Percentiles rank a stretch among this genome's conserved stretches.
Conservation (phyloP, 2,888 invertebrate species). For the Gymnosoma rotundatum region DNA sequence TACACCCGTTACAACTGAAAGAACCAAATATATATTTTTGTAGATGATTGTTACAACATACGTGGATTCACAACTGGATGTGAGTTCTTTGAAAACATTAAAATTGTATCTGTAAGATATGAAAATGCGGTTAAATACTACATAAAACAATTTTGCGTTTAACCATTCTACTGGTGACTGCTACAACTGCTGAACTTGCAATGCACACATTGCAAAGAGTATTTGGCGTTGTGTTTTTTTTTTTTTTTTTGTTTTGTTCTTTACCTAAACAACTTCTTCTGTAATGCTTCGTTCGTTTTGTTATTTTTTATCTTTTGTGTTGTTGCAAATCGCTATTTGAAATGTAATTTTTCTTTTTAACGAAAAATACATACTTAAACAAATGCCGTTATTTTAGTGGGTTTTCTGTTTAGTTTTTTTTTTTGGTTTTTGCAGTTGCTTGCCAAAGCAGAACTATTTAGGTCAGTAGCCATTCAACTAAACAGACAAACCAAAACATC, state of each 20-base stretch:
- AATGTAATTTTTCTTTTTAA: constrained; percentile 20
- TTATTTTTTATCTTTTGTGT: no score
- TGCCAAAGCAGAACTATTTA: constrained; percentile 75
- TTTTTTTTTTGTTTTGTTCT: constrained; percentile 22
- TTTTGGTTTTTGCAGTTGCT: constrained; percentile 35
- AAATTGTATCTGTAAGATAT: constrained; percentile 71
- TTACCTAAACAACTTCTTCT: constrained; percentile 18
- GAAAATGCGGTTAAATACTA: constrained; percentile 76
- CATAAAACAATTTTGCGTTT: constrained; percentile 60
- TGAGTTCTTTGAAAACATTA: constrained; percentile 42
- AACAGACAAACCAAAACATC: constrained; percentile 45
- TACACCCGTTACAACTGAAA: no score
- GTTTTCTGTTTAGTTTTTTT: constrained; percentile 14
- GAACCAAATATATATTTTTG: background rate
- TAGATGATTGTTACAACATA: constrained; percentile 11
- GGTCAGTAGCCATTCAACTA: constrained; percentile 75
- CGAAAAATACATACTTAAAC: constrained; percentile 65
- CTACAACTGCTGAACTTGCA: constrained; percentile 52
- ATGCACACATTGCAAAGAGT: constrained; percentile 27
- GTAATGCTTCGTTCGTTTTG: constrained; percentile 10
- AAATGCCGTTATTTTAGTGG: constrained; percentile 68
- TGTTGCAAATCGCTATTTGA: constrained; percentile 40
- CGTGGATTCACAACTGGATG: constrained; percentile 28
- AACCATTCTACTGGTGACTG: constrained; percentile 30
- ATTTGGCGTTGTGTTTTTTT: constrained; percentile 20